Base-by-base conservation (phyloP, 2,113 vertebrate species). In the Chitala chitala region DNA sequence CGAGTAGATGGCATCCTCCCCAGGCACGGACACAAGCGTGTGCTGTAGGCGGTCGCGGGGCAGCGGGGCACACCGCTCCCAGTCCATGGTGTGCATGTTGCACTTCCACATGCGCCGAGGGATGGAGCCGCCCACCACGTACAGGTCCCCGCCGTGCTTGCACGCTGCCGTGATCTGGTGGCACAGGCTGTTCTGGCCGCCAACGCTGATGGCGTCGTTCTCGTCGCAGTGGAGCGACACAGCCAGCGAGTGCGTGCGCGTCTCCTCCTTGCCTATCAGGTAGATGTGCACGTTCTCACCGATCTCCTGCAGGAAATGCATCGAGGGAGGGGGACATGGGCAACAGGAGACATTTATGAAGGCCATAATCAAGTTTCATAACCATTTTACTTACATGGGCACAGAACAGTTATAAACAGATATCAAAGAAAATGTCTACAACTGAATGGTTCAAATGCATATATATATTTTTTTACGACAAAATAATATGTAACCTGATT, bases 71-170 rank as follows among this genome's bases (percentile, higher is more conserved):
- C 97, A 99, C 81, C 96, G 93, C 76, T 99, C 97, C 97, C 97
- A 99, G 92, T 99, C 97, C 90, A 98, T 94, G 0, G 96, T 96
- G 0, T 94, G 94, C 46, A 98, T 99, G 89, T 99, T 99, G 84
- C 97, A 99, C 77, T 98, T 99, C 97, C 97, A 99, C 97, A 99
- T 99, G 78, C 97, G 94, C 0, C 97, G 92, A 0, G 96, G 96
- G 53, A 99, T 98, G 69, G 97, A 98, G 22, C 97, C 97, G 0
- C 97, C 97, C 0, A 98, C 96, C 1, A 99, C 97, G 0, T 99
- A 99, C 1, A 99, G 89, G 88, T 99, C 97, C 0, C 92, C 90
- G 0, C 95, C 95, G 0, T 99, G 96, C 83, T 99, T 99, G 89
- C 97, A 99, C 80, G 97, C 96, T 0, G 97, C 96, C 0, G 96